A percentile compares a stretch with the other conserved stretches of the same genome.
phyloP scores from a whole-genome alignment of 2,888 invertebrate genomes.

The Molanna angustata region DNA sequence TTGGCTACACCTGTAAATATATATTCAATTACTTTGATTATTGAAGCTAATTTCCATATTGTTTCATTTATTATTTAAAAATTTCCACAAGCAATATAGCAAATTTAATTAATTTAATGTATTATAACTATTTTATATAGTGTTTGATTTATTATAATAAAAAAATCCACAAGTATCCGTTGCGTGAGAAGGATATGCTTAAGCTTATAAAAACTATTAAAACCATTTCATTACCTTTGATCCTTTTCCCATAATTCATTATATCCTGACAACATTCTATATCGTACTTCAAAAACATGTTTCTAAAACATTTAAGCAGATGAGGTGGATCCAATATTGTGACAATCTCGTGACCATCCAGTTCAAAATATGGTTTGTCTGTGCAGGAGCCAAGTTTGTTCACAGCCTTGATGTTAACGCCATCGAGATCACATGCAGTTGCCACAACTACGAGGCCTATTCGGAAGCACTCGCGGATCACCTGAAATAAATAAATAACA shows the following conservation, averaged over 20 bases:
- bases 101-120: too few species aligned
- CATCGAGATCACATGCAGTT: not conserved
- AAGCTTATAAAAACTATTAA: not conserved
- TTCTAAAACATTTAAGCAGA: slow-evolving; percentile 17
- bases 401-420: not conserved
- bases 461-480: not conserved
- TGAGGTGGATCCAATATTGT: slow-evolving; percentile 21
- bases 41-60: too few species aligned
- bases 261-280: not conserved
- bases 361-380: slow-evolving; percentile 12
- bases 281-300: slow-evolving; percentile 12
- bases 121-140: too few species aligned
- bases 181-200: not conserved
- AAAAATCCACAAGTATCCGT: not conserved
- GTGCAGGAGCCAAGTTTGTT: not conserved
- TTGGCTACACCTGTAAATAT: not conserved
- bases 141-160: too few species aligned
- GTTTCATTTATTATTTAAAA: too few species aligned
- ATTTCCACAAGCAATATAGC: too few species aligned
- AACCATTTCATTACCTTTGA: not conserved
- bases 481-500: too few species aligned
- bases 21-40: not conserved
- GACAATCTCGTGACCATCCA: slow-evolving; percentile 14
- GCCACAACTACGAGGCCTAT: not conserved
- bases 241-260: not conserved